These are phyloP conservation scores for Lindbergichthys nudifrons DNA, from an alignment of 2,797 vertebrate genomes.

Conservation along the genomic window DNA sequence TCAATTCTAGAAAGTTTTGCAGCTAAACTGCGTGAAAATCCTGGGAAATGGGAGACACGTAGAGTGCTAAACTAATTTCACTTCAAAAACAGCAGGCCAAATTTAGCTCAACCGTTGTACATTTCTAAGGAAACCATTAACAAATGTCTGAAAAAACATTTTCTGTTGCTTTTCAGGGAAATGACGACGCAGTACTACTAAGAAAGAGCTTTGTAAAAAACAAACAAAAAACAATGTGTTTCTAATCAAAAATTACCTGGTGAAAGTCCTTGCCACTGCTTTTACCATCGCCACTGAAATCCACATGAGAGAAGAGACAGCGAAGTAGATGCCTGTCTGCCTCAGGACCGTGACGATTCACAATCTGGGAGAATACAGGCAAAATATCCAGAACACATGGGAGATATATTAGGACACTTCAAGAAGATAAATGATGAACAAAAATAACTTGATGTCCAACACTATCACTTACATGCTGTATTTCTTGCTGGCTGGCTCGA, in stretches of 20 bases:
- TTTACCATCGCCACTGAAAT: constrained; percentile 99
- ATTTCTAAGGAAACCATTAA: neutral
- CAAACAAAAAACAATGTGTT: neutral
- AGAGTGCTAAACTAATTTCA: neutral
- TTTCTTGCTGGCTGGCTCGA: constrained; percentile 99
- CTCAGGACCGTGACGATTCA: constrained; percentile 99
- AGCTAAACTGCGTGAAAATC: neutral
- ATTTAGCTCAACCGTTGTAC: neutral
- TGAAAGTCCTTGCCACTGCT: constrained; percentile 99
- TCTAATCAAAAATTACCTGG: constrained; percentile 89
- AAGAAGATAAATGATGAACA: neutral
- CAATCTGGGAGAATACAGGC: constrained; percentile 88
- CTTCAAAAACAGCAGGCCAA: neutral
- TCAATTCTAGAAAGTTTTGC: neutral
- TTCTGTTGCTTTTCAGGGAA: neutral
- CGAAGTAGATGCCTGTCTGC: constrained; percentile 99
- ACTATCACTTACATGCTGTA: constrained; percentile 96
- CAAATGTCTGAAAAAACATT: neutral
- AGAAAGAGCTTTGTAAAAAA: no score
- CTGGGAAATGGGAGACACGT: neutral
- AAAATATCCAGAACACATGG: constrained; percentile 9
- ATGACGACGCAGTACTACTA: neutral
- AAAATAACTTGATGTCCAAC: neutral
- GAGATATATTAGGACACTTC: neutral
- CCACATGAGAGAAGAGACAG: constrained; percentile 99